Conservation (phyloP, 1,140 invertebrate genomes). For the Bombus waltoni region DNA sequence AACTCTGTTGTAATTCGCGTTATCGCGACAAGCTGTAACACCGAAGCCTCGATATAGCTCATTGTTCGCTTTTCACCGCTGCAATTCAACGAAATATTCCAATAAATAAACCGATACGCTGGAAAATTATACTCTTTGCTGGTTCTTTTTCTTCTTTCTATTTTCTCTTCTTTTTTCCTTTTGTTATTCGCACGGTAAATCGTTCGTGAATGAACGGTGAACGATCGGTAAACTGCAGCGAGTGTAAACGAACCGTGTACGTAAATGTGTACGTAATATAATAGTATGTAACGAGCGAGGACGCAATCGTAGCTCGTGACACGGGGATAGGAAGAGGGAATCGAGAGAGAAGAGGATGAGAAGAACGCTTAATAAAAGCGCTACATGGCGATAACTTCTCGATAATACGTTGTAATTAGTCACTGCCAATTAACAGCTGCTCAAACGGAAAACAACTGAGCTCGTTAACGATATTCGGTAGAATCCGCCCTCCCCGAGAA, state of each 20-base stretch:
- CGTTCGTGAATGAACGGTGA: not conserved
- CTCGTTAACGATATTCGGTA: constrained; percentile 73
- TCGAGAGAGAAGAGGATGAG: constrained; percentile 65
- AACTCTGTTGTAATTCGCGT: constrained; percentile 38
- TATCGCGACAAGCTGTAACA: constrained; percentile 13
- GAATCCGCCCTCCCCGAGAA: constrained; percentile 53
- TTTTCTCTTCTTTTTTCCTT: too few species aligned
- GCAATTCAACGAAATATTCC: not conserved
- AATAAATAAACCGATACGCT: not conserved
- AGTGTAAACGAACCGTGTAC: not conserved
- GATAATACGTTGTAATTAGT: constrained; percentile 82
- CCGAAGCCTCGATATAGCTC: not conserved
- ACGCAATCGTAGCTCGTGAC: constrained; percentile 47
- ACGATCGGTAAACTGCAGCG: not conserved
- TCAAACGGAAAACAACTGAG: constrained; percentile 81
- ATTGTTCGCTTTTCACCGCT: not conserved
- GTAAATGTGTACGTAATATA: not conserved
- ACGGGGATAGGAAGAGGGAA: constrained; percentile 32
- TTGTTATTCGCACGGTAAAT: not conserved
- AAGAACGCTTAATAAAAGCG: constrained; percentile 66
- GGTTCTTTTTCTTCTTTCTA: not conserved
- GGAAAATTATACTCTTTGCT: not conserved
- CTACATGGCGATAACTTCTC: constrained; percentile 73
- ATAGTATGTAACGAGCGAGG: constrained; percentile 24
- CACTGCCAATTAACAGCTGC: constrained; percentile 83